Evolutionary conservation across 2,888 invertebrate species (phyloP).

Genomic region (Brachylomia viminalis): DNA sequence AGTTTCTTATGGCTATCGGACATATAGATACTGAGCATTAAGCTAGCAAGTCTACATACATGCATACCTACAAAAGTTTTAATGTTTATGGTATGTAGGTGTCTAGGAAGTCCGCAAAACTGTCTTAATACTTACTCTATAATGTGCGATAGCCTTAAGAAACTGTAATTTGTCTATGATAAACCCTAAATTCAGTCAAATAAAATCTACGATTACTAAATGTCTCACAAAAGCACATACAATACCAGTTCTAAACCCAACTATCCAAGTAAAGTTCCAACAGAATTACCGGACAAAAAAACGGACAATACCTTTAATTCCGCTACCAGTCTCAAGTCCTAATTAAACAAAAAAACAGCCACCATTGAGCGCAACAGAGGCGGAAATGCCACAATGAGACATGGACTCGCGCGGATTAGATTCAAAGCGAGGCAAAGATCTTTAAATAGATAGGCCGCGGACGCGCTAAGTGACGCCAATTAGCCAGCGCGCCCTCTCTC

Average conservation of each 20-base stretch:
- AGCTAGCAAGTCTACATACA: neutral
- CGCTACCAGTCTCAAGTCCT: constrained; percentile 53
- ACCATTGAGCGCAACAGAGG: constrained; percentile 68
- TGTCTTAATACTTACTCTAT: neutral
- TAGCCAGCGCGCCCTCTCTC: constrained; percentile 73
- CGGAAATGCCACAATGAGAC: constrained; percentile 75
- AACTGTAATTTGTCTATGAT: neutral
- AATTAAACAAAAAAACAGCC: constrained; percentile 66
- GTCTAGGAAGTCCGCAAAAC: neutral
- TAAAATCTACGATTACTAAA: neutral
- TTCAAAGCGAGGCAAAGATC: constrained; percentile 73
- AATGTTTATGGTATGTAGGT: neutral
- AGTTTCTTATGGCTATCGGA: neutral
- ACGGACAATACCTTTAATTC: constrained; percentile 62
- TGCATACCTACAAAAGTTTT: too few species aligned
- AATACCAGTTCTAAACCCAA: neutral
- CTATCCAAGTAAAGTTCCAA: constrained; percentile 21
- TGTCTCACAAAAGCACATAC: neutral
- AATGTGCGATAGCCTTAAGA: neutral
- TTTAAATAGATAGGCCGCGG: constrained; percentile 78
- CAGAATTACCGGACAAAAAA: constrained; percentile 32
- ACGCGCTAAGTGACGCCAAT: constrained; percentile 80
- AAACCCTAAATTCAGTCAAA: neutral
- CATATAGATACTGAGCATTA: too few species aligned
- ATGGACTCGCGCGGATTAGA: constrained; percentile 72